Percentiles rank a stretch among this genome's conserved stretches.
phyloP scores from a whole-genome alignment of 2,888 invertebrate genomes.

The Dascillus cervinus region DNA sequence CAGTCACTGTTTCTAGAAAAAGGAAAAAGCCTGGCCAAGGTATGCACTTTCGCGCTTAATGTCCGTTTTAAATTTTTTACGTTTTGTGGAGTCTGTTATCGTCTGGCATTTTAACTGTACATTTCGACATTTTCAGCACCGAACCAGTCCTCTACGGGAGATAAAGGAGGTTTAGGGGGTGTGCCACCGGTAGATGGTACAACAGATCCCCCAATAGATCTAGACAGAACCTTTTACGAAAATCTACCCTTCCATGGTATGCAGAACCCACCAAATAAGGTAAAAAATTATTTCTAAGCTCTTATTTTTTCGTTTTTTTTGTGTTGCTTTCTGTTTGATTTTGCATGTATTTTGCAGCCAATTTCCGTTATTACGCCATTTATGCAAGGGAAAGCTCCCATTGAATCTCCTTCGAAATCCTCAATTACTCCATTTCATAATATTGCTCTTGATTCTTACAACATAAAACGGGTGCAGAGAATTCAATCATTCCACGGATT shows the following conservation, averaged over 20 bases:
- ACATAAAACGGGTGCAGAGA: constrained; percentile 25
- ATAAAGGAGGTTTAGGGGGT: constrained; percentile 44
- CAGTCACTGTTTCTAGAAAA: constrained; percentile 49
- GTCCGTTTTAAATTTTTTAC: constrained; percentile 7
- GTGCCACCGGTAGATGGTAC: constrained; percentile 41
- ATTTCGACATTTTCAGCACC: constrained; percentile 35
- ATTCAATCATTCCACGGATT: constrained; percentile 41
- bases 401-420: constrained; percentile 13
- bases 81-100: constrained; percentile 2
- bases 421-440: constrained; percentile 4
- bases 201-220: constrained; percentile 65
- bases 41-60: constrained; percentile 40
- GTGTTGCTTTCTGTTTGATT: constrained; percentile 38
- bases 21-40: constrained; percentile 67
- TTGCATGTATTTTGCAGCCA: constrained; percentile 46
- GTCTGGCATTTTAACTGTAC: constrained; percentile 1
- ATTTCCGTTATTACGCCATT: constrained; percentile 54
- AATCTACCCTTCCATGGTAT: constrained; percentile 93
- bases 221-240: constrained; percentile 82
- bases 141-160: constrained; percentile 46
- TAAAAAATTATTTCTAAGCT: constrained; percentile 41
- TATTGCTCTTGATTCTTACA: constrained; percentile 9
- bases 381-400: constrained; percentile 29
- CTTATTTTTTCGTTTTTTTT: constrained; percentile 27
- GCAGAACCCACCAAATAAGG: constrained; percentile 91